phyloP scores from a whole-genome alignment of 2,797 vertebrate genomes.

The Molossus alvarezi region DNA sequence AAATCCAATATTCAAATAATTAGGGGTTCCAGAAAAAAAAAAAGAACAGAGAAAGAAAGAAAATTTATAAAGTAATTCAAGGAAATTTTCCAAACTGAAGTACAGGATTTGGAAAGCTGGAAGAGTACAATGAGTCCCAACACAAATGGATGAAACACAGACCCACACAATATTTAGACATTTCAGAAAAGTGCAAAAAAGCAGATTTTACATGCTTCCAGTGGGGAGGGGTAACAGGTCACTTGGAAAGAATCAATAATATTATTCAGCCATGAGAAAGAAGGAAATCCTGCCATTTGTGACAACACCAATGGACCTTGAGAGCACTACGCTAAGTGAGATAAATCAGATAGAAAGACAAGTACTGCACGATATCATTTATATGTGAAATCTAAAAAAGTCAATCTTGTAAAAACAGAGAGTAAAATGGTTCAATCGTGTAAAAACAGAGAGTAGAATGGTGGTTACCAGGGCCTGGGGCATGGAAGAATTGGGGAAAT shows the following conservation, averaged over 20 bases:
- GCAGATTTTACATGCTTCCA: not conserved
- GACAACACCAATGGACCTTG: not conserved
- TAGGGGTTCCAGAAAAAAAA: constrained; percentile 4
- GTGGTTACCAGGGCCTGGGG: not conserved
- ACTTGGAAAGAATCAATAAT: not conserved
- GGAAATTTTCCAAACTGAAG: not conserved
- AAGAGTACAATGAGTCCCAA: not conserved
- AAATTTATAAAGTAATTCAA: constrained; percentile 42
- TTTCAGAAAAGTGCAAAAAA: not conserved
- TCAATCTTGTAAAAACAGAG: not conserved
- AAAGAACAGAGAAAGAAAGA: not conserved
- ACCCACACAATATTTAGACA: not conserved
- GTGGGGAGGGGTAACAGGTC: not conserved
- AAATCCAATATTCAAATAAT: constrained; percentile 23
- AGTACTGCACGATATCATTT: not conserved
- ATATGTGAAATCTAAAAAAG: not conserved
- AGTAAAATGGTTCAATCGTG: not conserved
- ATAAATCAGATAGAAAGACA: not conserved
- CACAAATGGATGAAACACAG: not conserved
- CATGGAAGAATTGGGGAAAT: not conserved
- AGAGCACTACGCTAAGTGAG: not conserved
- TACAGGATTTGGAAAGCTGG: not conserved
- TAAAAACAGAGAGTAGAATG: not conserved
- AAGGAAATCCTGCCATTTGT: not conserved
- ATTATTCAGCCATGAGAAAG: not conserved